These are phyloP conservation scores for Oedothorax gibbosus DNA, from an alignment of 1,140 invertebrate species.

Conservation along the genomic window DNA sequence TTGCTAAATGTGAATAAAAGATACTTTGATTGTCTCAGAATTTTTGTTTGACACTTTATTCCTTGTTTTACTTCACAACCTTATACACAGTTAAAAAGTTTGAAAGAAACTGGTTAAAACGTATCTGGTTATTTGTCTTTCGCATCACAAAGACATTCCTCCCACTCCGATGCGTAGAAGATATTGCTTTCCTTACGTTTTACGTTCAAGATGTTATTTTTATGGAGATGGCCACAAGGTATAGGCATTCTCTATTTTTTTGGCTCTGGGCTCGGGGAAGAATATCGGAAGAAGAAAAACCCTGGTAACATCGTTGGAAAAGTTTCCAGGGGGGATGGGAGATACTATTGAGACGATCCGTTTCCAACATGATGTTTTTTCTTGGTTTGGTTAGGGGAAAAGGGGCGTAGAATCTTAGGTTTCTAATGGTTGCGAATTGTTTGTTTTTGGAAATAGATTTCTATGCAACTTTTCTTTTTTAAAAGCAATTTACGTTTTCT, in stretches of 20 bases:
- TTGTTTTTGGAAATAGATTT: too few species aligned
- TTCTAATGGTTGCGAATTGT: too few species aligned
- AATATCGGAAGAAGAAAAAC: neutral
- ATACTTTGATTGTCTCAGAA: too few species aligned
- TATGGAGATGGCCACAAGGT: slow-evolving; percentile 42
- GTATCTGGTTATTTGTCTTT: neutral
- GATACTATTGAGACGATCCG: neutral
- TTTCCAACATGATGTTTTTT: slow-evolving; percentile 17
- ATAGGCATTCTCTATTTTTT: neutral
- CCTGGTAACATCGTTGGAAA: slow-evolving; percentile 22
- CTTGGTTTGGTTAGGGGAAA: slow-evolving; percentile 4
- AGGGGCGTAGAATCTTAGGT: neutral
- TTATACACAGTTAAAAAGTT: too few species aligned
- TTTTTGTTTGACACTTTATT: too few species aligned
- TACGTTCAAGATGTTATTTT: slow-evolving; percentile 47
- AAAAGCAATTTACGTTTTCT: too few species aligned
- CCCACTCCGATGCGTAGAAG: slow-evolving; percentile 3
- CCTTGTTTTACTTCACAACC: too few species aligned
- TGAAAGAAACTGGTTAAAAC: too few species aligned
- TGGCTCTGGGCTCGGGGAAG: neutral
- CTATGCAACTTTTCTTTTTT: too few species aligned
- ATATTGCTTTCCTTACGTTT: slow-evolving; percentile 50
- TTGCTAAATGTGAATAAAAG: too few species aligned
- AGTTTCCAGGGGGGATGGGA: slow-evolving; percentile 7
- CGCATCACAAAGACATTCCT: neutral